These are phyloP conservation scores for Myopa tessellatipennis DNA, from an alignment of 2,888 invertebrate genomes.

Conservation along the genomic window DNA sequence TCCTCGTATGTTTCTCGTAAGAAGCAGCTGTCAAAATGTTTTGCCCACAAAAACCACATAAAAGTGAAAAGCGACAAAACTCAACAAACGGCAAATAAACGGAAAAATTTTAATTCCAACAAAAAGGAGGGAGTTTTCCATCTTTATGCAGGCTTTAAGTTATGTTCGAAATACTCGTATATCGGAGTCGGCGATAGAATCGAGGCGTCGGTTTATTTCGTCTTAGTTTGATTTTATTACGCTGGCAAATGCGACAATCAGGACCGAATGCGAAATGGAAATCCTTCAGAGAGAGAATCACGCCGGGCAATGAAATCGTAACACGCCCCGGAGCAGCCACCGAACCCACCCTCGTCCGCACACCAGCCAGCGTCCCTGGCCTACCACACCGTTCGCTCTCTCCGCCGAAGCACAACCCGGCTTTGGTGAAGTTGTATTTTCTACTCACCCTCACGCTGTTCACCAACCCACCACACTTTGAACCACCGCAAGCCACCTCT, in stretches of 20 bases:
- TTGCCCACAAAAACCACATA: constrained; percentile 3
- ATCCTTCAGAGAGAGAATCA: neutral
- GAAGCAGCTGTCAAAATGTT: neutral
- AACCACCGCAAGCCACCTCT: neutral
- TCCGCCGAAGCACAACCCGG: neutral
- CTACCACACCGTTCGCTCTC: neutral
- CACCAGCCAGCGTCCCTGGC: neutral
- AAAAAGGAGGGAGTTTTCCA: neutral
- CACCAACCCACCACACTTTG: neutral
- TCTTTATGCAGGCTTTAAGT: neutral
- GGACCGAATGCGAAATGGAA: constrained; percentile 5
- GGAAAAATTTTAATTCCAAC: constrained; percentile 16
- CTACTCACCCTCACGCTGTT: neutral
- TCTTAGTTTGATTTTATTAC: constrained; percentile 49
- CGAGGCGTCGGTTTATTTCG: constrained; percentile 14
- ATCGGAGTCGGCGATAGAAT: neutral
- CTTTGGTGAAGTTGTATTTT: neutral
- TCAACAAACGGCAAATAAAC: constrained; percentile 7
- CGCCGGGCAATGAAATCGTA: neutral
- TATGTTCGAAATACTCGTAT: neutral
- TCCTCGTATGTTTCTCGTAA: neutral
- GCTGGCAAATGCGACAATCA: constrained; percentile 49
- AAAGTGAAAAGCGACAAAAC: neutral
- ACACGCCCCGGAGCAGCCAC: neutral
- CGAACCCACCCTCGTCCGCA: too few species aligned